A percentile compares a stretch with the other conserved stretches of the same genome.
These are phyloP conservation scores for Nyctereutes procyonoides DNA, from an alignment of 2,113 vertebrate genomes.

Conservation along the genomic window DNA sequence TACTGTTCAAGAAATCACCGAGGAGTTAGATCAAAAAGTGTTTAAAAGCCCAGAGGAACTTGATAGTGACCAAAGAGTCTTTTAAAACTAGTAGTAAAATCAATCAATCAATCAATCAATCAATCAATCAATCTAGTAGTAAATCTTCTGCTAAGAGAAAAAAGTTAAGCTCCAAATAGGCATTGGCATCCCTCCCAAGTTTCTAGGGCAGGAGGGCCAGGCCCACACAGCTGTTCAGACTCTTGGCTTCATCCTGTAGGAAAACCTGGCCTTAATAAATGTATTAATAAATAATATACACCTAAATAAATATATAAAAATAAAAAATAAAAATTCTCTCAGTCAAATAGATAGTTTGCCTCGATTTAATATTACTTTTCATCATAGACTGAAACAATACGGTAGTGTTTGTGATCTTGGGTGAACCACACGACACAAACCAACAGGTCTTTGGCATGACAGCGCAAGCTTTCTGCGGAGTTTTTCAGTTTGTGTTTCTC, in stretches of 20 bases:
- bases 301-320: neutral
- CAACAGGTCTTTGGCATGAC: fast-evolving
- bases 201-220: fast-evolving
- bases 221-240: neutral
- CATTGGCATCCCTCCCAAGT: fast-evolving
- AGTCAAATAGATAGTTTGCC: neutral
- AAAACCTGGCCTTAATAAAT: neutral
- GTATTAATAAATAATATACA: too few relatives aligned
- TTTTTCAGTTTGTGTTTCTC: neutral
- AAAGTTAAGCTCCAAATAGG: neutral
- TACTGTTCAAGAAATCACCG: slow-evolving; percentile 8
- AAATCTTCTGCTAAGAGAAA: neutral
- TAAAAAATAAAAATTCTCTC: neutral
- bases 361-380: neutral
- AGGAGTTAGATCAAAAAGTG: neutral
- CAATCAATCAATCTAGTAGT: too few relatives aligned
- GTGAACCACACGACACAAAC: neutral
- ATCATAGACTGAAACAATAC: neutral
- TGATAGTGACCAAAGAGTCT: neutral
- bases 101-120: too few relatives aligned
- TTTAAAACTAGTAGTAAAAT: neutral
- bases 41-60: neutral
- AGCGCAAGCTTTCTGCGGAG: neutral
- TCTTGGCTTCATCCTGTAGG: neutral
- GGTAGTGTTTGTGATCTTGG: neutral